These are phyloP conservation scores for Ceratina calcarata DNA, from an alignment of 1,140 invertebrate species.

Conservation along the genomic window DNA sequence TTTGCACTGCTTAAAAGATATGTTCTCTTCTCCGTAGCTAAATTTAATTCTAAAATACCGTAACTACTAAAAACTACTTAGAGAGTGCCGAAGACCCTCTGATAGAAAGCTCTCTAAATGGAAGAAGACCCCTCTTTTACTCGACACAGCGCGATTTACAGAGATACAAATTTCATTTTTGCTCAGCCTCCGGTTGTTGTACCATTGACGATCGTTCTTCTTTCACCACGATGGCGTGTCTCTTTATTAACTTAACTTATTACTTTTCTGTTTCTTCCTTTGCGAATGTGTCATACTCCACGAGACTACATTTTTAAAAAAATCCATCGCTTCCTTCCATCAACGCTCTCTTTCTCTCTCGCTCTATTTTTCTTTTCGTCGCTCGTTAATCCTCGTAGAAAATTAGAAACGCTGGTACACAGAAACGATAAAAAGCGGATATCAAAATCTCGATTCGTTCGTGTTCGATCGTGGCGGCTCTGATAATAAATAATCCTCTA, in stretches of 20 bases:
- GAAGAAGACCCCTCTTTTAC: background rate
- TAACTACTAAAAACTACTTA: background rate
- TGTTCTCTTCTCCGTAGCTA: background rate
- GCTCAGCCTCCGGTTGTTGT: background rate
- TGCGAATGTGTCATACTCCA: too few species aligned
- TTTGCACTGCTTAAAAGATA: background rate
- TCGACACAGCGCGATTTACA: background rate
- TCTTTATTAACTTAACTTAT: background rate
- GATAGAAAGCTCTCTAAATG: background rate
- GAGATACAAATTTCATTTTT: constrained; percentile 1
- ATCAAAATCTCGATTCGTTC: constrained; percentile 67
- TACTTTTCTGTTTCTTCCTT: background rate
- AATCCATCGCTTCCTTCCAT: constrained; percentile 38
- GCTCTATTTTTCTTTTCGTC: too few species aligned
- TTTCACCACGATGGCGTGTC: background rate
- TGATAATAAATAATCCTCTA: background rate
- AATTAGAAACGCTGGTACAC: constrained; percentile 72
- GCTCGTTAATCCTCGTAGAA: constrained; percentile 69
- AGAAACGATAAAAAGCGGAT: constrained; percentile 66
- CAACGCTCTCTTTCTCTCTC: background rate
- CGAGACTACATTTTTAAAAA: constrained; percentile 35
- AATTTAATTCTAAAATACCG: background rate
- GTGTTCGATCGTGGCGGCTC: constrained; percentile 32
- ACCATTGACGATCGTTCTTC: background rate
- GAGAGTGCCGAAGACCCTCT: background rate